A percentile compares a stretch with the other conserved stretches of the same genome.
These are phyloP conservation scores for Scaptomyza pallida DNA, from an alignment of 1,140 invertebrate species.

Conservation along the genomic window DNA sequence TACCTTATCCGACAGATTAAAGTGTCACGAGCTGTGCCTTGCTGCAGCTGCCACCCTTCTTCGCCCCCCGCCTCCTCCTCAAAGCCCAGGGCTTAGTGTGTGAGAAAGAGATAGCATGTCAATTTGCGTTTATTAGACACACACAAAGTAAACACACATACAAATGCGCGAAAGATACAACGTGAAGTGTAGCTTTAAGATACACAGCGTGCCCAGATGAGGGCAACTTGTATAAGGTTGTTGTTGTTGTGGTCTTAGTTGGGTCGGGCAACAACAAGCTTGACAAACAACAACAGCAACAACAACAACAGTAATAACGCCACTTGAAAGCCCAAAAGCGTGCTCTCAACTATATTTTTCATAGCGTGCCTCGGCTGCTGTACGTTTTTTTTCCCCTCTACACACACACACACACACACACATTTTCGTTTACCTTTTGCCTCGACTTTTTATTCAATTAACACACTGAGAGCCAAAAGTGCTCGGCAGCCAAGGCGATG, in stretches of 20 bases:
- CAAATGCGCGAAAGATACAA: conserved; percentile 21
- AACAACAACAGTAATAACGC: conserved; percentile 20
- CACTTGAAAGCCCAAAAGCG: conserved; percentile 61
- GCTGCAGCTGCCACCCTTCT: not conserved
- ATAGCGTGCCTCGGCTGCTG: conserved; percentile 27
- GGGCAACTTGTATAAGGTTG: conserved; percentile 12
- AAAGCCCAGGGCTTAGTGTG: not conserved
- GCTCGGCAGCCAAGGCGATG: conserved; percentile 32
- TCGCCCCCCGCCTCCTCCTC: not conserved
- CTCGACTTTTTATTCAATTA: conserved; percentile 65
- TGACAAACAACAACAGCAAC: conserved; percentile 27
- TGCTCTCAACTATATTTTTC: conserved; percentile 70
- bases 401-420: not conserved
- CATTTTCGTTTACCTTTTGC: not conserved
- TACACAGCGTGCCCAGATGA: conserved; percentile 23
- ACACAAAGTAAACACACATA: conserved; percentile 34
- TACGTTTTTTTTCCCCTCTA: conserved; percentile 33
- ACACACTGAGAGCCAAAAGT: conserved; percentile 45
- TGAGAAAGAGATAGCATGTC: conserved; percentile 36
- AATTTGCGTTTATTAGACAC: conserved; percentile 77
- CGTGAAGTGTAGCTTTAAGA: conserved; percentile 30
- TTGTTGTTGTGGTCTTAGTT: conserved; percentile 46
- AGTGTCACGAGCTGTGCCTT: conserved; percentile 62
- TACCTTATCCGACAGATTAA: conserved; percentile 68
- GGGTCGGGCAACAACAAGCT: conserved; percentile 34